Conservation (phyloP, 1,140 invertebrate genomes). For the Drosophila rhopaloa region DNA sequence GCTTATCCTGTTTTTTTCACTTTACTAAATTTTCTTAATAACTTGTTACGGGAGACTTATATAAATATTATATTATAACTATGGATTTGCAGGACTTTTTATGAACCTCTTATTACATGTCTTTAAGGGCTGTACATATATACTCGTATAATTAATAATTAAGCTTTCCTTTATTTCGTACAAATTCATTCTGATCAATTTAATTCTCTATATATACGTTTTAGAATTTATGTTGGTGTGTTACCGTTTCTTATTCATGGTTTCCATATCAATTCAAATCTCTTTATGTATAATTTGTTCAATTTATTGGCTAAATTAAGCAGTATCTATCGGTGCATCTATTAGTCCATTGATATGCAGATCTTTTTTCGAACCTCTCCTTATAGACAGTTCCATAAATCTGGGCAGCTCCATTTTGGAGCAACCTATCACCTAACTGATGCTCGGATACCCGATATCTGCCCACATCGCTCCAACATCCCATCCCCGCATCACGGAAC, state of each 20-base stretch:
- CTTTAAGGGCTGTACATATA: too few species aligned
- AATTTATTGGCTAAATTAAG: conserved; percentile 39
- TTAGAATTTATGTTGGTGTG: neutral
- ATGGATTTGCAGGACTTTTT: too few species aligned
- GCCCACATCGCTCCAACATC: conserved; percentile 3
- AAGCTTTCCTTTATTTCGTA: neutral
- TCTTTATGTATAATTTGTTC: conserved; percentile 6
- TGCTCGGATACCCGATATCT: conserved; percentile 1
- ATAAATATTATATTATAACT: too few species aligned
- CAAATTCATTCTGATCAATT: neutral
- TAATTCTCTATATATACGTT: neutral
- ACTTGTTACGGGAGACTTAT: too few species aligned
- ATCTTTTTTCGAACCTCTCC: conserved; percentile 18
- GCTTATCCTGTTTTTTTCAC: too few species aligned
- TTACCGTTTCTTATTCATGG: conserved; percentile 6
- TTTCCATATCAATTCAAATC: neutral
- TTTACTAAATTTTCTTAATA: too few species aligned
- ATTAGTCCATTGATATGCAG: conserved; percentile 40
- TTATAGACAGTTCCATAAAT: conserved; percentile 33
- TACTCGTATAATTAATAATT: too few species aligned
- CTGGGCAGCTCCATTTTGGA: conserved; percentile 13
- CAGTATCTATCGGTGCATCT: conserved; percentile 41
- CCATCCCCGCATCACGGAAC: neutral
- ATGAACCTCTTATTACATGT: too few species aligned
- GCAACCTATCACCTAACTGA: neutral